phyloP scores from a whole-genome alignment of 2,113 vertebrate species.

The Burhinus bistriatus region DNA sequence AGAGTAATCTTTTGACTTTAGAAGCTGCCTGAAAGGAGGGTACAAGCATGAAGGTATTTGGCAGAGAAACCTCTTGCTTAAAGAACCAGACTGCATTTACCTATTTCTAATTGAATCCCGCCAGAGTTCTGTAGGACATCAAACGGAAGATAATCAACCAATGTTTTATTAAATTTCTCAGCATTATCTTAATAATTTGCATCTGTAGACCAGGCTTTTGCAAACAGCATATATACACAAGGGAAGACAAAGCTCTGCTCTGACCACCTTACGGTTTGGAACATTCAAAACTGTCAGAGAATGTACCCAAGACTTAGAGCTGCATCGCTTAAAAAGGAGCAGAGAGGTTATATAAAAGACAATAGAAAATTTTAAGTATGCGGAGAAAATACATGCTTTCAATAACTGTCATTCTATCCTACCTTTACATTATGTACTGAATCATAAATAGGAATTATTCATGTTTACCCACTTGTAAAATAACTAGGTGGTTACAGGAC shows the following conservation, averaged over 20 bases:
- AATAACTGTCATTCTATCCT: neutral
- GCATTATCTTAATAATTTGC: constrained; percentile 26
- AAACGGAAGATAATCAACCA: constrained; percentile 9
- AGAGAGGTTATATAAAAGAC: neutral
- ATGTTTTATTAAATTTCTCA: constrained; percentile 45
- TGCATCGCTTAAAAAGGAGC: neutral
- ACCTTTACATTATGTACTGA: neutral
- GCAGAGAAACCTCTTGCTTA: neutral
- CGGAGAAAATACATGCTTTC: neutral
- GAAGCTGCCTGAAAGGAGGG: neutral
- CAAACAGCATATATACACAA: neutral
- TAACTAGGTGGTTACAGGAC: neutral
- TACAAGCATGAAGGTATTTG: neutral
- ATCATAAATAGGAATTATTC: neutral
- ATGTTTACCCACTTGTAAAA: neutral
- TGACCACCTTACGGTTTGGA: neutral
- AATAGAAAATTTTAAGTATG: neutral
- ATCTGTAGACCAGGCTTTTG: neutral
- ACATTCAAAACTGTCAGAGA: neutral
- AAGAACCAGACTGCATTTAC: constrained; percentile 25
- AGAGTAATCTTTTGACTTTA: constrained; percentile 23
- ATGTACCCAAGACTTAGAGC: neutral
- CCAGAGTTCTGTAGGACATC: constrained; percentile 9
- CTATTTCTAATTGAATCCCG: constrained; percentile 19
- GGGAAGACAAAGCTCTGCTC: neutral